Evolutionary conservation across 2,888 invertebrate genomes (phyloP), one percentile per base, ranked within the genome.

Genomic region (Molanna angustata): DNA sequence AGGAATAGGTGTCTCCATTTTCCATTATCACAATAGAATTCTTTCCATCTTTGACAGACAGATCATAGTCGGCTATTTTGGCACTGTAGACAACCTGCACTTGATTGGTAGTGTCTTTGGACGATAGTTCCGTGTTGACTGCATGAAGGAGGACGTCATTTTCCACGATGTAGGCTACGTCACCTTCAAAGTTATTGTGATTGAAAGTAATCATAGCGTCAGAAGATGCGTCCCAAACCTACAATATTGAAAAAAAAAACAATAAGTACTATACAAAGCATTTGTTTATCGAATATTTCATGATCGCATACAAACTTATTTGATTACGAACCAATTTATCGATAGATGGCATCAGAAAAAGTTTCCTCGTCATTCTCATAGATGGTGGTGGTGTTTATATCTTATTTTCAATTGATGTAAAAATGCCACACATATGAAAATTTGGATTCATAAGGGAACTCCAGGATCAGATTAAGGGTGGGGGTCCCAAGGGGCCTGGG

Each of bases 151-250:
- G 79, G 3, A 95, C 79, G 73, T 95, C 90, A 74, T 97, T 98
- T 74, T 98, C 98, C 11, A 96, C 89, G 61, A 98, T 89, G 67
- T 89, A 94, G 0, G 95, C 93, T 1, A 98, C 79, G 66, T 90
- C 85, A 40, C 86, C 81, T 17, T 80, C 74, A 62, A 85, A 72
- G 57, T 86, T 78, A 11, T 88, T 84, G 55, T 88, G 78, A 62
- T 86, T 87, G 68, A 97, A 96, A 55, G 88, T 84, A 58, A 97
- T 94, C 63, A 88, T 75, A 0, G 94, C 89, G 69, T 94, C 90
- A 0, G 96, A 94, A 65, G 87, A 83, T 2, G 90, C 87, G 71
- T 97, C 97, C 94, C 95, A 96, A 16, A 97, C 88, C 93, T 93
- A 66, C 11, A 52, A 47, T 18, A 39, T 6, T 13, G 9, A n/a